Evolutionary conservation across 2,113 vertebrate genomes (phyloP).

Genomic region (Nerophis lumbriciformis): DNA sequence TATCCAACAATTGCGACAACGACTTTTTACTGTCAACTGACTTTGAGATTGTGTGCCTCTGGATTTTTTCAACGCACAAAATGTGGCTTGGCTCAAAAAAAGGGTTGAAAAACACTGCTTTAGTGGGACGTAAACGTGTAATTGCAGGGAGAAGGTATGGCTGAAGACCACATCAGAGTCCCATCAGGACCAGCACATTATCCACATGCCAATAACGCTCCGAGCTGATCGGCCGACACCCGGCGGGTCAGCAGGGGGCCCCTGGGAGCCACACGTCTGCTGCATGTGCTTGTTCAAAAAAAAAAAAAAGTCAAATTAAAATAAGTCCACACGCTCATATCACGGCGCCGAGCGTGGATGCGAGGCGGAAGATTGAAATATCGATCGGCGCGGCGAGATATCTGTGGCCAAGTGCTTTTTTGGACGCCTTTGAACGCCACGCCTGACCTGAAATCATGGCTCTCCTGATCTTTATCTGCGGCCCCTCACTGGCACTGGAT

Average conservation of each 20-base stretch:
- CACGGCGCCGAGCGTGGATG: conserved; percentile 20
- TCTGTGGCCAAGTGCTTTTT: conserved; percentile 12
- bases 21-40: too few relatives aligned
- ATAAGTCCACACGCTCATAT: conserved; percentile 23
- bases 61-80: too few relatives aligned
- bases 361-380: conserved; percentile 28
- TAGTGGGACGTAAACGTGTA: conserved; percentile 11
- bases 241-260: conserved; percentile 29
- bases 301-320: conserved; percentile 10
- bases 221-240: conserved; percentile 30
- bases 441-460: neutral
- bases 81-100: too few relatives aligned
- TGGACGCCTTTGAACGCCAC: neutral
- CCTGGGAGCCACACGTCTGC: conserved; percentile 22
- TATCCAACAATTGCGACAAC: too few relatives aligned
- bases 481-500: too few relatives aligned
- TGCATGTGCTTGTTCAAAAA: conserved; percentile 32
- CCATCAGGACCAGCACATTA: conserved; percentile 48
- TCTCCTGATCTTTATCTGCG: neutral
- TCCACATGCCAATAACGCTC: conserved; percentile 51
- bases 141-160: conserved; percentile 17
- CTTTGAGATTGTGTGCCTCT: too few relatives aligned
- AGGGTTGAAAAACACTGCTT: neutral
- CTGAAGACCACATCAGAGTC: conserved; percentile 14
- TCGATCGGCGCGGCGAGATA: conserved; percentile 19